These are phyloP conservation scores for Montipora capricornis DNA, from an alignment of 64 coral and sea anemone genomes.

Conservation along the genomic window DNA sequence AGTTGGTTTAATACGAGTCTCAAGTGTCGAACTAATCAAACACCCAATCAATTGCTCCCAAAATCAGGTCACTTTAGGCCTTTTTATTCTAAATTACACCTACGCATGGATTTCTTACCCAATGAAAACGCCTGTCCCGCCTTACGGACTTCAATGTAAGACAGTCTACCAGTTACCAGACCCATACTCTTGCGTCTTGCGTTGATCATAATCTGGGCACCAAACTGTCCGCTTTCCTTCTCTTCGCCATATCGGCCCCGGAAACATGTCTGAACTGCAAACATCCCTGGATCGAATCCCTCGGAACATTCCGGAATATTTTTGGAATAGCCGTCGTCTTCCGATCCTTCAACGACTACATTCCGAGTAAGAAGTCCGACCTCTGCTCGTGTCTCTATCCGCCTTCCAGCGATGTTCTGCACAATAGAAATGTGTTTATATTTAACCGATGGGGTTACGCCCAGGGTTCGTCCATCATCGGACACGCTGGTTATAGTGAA, in stretches of 20 bases:
- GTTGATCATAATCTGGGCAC: conserved; percentile 90
- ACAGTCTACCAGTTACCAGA: conserved; percentile 71
- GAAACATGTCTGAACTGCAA: conserved; percentile 81
- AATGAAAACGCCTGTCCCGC: conserved; percentile 86
- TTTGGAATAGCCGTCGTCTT: conserved; percentile 61
- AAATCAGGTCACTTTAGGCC: too few relatives aligned
- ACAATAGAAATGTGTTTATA: conserved; percentile 73
- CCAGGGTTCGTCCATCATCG: conserved; percentile 43
- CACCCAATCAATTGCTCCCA: background rate
- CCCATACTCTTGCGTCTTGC: conserved; percentile 46
- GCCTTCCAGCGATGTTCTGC: conserved; percentile 65
- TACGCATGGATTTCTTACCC: conserved; percentile 35
- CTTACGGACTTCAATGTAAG: conserved; percentile 78
- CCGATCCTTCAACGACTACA: conserved; percentile 83
- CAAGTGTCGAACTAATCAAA: too few relatives aligned
- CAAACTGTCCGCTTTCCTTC: conserved; percentile 73
- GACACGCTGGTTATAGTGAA: conserved; percentile 59
- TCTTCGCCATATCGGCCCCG: conserved; percentile 68
- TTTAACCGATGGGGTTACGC: conserved; percentile 59
- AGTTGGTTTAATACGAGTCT: too few relatives aligned
- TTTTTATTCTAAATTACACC: background rate
- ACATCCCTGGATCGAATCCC: conserved; percentile 82
- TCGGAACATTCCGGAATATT: conserved; percentile 53
- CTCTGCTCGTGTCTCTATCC: conserved; percentile 79
- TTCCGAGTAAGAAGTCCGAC: conserved; percentile 90